A percentile compares a stretch with the other conserved stretches of the same genome.
These are phyloP conservation scores for Platichthys stellatus DNA, from an alignment of 2,113 vertebrate genomes.

Conservation along the genomic window DNA sequence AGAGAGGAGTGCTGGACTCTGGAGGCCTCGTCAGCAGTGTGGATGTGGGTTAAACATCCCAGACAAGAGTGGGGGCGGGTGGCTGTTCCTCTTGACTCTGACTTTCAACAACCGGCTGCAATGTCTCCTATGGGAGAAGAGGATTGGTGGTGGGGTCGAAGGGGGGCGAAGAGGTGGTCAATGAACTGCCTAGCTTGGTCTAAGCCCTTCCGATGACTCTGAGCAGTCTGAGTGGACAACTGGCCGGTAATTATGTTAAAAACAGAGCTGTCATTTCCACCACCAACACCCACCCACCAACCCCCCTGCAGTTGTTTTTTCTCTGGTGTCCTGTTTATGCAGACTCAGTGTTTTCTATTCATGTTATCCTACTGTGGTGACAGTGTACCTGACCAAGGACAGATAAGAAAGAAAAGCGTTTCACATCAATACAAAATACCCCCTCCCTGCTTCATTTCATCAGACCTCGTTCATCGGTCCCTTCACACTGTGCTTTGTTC, in stretches of 20 bases:
- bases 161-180: slow-evolving; percentile 28
- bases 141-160: slow-evolving; percentile 24
- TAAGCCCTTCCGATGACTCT: slow-evolving; percentile 29
- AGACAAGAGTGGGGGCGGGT: slow-evolving; percentile 61
- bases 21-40: slow-evolving; percentile 50
- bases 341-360: slow-evolving; percentile 62
- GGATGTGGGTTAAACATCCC: slow-evolving; percentile 61
- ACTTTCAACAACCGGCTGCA: slow-evolving; percentile 71
- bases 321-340: slow-evolving; percentile 60
- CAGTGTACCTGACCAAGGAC: slow-evolving; percentile 59
- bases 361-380: slow-evolving; percentile 43
- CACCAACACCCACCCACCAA: neutral
- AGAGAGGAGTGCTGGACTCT: neutral
- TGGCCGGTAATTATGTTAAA: slow-evolving; percentile 47
- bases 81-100: slow-evolving; percentile 55
- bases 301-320: slow-evolving; percentile 10
- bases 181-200: slow-evolving; percentile 13
- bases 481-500: slow-evolving; percentile 55
- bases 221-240: slow-evolving; percentile 29
- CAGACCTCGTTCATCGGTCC: slow-evolving; percentile 32
- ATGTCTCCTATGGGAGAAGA: slow-evolving; percentile 63
- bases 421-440: slow-evolving; percentile 49
- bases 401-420: slow-evolving; percentile 64
- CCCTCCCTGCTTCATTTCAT: slow-evolving; percentile 24
- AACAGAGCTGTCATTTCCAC: slow-evolving; percentile 16